Evolutionary conservation across 2,797 vertebrate species (phyloP).

Genomic region (Menidia menidia): DNA sequence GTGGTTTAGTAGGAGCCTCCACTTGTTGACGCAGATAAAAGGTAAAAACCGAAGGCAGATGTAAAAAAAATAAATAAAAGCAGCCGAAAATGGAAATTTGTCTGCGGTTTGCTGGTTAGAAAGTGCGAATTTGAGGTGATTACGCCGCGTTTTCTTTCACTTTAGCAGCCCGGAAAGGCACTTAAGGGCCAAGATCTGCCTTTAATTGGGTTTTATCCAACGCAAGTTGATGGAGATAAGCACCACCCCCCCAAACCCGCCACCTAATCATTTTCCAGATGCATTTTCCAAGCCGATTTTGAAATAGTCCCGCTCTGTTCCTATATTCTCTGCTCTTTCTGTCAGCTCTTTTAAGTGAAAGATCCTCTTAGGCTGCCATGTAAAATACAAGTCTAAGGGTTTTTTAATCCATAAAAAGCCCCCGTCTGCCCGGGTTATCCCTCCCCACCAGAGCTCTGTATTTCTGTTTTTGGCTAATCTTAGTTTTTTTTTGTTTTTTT

Average conservation of each 20-base stretch:
- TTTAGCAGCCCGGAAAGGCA: no score
- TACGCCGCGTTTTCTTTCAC: not conserved
- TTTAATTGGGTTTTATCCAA: slow-evolving; percentile 37
- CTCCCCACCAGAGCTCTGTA: not conserved
- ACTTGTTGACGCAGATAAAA: no score
- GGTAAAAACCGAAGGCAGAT: no score
- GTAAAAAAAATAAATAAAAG: no score
- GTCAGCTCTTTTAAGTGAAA: slow-evolving; percentile 13
- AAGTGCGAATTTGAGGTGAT: not conserved
- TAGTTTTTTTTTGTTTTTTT: not conserved
- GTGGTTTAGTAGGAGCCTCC: no score
- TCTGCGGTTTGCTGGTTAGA: not conserved
- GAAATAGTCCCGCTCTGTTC: slow-evolving; percentile 17
- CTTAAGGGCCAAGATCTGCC: no score
- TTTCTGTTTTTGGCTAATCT: slow-evolving; percentile 9
- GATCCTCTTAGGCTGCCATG: slow-evolving; percentile 12
- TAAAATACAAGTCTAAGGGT: slow-evolving; percentile 20
- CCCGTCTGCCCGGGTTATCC: slow-evolving; percentile 23
- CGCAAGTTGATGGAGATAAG: no score
- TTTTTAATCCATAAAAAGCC: slow-evolving; percentile 42
- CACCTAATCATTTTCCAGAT: no score
- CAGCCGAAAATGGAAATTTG: not conserved
- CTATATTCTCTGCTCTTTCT: slow-evolving; percentile 11
- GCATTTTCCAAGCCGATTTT: slow-evolving; percentile 4
- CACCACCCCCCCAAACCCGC: no score